These are phyloP conservation scores for Tineola bisselliella DNA, from an alignment of 2,888 invertebrate genomes.

Conservation along the genomic window DNA sequence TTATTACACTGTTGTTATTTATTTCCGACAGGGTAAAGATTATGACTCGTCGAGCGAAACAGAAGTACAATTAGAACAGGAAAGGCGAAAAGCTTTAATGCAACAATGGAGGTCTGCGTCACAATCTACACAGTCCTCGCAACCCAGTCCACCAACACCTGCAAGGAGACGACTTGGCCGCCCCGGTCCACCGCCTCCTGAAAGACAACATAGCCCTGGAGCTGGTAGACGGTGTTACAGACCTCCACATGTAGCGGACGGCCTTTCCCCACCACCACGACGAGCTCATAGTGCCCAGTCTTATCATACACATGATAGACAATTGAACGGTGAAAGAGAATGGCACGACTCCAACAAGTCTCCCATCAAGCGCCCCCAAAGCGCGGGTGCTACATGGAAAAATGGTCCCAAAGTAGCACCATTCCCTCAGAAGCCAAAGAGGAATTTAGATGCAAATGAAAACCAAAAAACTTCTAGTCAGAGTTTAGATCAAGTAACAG, in stretches of 20 bases:
- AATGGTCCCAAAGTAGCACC: constrained; percentile 54
- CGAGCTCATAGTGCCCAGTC: constrained; percentile 48
- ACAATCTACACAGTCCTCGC: constrained; percentile 51
- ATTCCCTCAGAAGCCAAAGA: constrained; percentile 48
- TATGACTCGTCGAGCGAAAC: constrained; percentile 82
- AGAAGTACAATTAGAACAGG: constrained; percentile 75
- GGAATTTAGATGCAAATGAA: constrained; percentile 39
- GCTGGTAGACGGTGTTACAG: constrained; percentile 42
- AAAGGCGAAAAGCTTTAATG: constrained; percentile 73
- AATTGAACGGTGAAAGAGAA: constrained; percentile 43
- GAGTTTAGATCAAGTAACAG: constrained; percentile 28
- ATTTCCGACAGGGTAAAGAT: constrained; percentile 75
- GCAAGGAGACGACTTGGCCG: constrained; percentile 41
- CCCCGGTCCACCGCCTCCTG: constrained; percentile 42
- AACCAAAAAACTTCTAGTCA: constrained; percentile 33
- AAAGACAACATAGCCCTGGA: constrained; percentile 45
- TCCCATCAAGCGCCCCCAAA: constrained; percentile 55
- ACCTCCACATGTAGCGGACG: constrained; percentile 45
- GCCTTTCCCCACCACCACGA: constrained; percentile 52
- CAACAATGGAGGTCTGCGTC: constrained; percentile 83
- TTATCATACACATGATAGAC: constrained; percentile 38
- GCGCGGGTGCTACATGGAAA: constrained; percentile 55
- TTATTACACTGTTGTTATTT: not conserved
- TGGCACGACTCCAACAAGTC: constrained; percentile 50
- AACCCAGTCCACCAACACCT: constrained; percentile 49